Conservation (phyloP, 92 coral and sea anemone genomes). For the Blastomussa wellsi region DNA sequence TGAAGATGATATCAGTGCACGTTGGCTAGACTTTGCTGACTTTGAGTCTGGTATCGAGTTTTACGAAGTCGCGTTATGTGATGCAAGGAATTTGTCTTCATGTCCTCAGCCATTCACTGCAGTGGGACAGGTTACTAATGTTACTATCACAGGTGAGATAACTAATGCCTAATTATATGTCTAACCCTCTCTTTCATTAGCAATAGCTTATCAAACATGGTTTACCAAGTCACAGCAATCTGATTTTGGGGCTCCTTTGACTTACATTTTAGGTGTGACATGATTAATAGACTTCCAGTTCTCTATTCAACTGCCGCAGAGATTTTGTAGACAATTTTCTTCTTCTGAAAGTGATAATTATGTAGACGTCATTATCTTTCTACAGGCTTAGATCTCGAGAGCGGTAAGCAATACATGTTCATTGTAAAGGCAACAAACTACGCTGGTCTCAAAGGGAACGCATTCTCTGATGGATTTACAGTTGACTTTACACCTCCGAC, state of each 20-base stretch:
- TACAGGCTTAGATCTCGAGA: conserved; percentile 65
- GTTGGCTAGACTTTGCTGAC: conserved; percentile 73
- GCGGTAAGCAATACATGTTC: conserved; percentile 51
- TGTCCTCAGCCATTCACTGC: conserved; percentile 62
- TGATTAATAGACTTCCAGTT: no score
- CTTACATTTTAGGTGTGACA: no score
- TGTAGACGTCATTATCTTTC: no score
- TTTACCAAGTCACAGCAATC: no score
- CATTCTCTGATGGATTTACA: conserved; percentile 65
- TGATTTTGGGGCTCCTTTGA: no score
- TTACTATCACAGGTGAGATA: conserved; percentile 71
- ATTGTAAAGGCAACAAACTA: conserved; percentile 63
- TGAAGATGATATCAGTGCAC: conserved; percentile 63
- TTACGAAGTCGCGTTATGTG: conserved; percentile 81
- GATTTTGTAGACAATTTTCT: neutral
- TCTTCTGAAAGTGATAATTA: neutral
- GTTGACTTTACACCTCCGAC: conserved; percentile 69
- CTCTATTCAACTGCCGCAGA: neutral
- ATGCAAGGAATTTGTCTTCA: conserved; percentile 48
- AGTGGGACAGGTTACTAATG: conserved; percentile 53
- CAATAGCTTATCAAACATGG: no score
- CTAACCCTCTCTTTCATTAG: no score
- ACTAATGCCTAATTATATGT: no score
- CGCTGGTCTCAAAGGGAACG: conserved; percentile 47
- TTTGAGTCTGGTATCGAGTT: conserved; percentile 68